Percentiles rank a stretch among this genome's conserved stretches.
Evolutionary conservation across 2,797 vertebrate genomes (phyloP).

Genomic region (Parauchenoglanis punctatus): DNA sequence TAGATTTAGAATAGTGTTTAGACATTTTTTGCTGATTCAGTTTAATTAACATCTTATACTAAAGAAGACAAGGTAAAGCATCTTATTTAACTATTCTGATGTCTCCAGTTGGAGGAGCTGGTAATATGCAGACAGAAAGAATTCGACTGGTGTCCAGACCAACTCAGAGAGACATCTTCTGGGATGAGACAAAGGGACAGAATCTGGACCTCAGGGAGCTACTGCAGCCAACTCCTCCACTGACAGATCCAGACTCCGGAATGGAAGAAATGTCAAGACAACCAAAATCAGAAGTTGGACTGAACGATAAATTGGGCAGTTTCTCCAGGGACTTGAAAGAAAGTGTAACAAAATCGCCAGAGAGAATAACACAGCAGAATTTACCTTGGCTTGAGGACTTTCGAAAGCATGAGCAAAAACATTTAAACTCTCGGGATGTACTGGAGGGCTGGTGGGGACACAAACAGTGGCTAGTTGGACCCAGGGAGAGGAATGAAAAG

Average conservation of each 20-base stretch:
- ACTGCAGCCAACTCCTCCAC: constrained; percentile 48
- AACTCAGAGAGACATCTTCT: constrained; percentile 67
- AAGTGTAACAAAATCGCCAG: constrained; percentile 11
- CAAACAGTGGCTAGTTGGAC: constrained; percentile 9
- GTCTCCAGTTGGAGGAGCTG: constrained; percentile 38
- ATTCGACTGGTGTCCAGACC: constrained; percentile 66
- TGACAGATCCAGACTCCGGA: constrained; percentile 22
- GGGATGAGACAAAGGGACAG: constrained; percentile 76
- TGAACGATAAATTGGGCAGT: not conserved
- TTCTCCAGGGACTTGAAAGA: not conserved
- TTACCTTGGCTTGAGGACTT: constrained; percentile 52
- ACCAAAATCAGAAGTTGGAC: not conserved
- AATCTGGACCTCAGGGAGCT: constrained; percentile 57
- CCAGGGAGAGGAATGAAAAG: not conserved
- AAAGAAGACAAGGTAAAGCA: not conserved
- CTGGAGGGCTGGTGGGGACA: not conserved
- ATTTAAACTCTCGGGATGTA: not conserved
- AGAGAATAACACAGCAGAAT: constrained; percentile 8
- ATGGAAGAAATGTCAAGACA: not conserved
- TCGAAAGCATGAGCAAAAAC: constrained; percentile 13
- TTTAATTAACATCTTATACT: not conserved
- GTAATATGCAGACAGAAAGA: constrained; percentile 47
- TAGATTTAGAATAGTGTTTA: not conserved
- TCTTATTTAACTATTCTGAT: not conserved
- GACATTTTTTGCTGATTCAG: not conserved